Base-by-base conservation (phyloP, 2,797 vertebrate species). In the Argya squamiceps region DNA sequence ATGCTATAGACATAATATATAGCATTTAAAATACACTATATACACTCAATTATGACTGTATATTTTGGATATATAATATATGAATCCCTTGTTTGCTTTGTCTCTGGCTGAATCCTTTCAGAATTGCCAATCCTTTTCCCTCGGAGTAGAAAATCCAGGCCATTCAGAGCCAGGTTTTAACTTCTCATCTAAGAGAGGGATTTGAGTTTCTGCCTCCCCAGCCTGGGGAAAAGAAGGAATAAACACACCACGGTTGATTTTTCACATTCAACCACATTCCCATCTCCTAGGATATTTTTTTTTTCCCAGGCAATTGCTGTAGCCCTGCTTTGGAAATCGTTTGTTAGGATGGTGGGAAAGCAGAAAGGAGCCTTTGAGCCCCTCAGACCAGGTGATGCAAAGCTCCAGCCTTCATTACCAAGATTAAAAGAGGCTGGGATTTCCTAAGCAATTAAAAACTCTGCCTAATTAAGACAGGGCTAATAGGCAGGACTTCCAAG, bases 381-480 rank as follows among this genome's bases (percentile, higher is more conserved):
- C 64, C 49, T 23, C 1, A 0, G 47, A 60, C 46, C 88, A 89
- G 76, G 73, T 88, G 67, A 94, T 84, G 53, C 91, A 89, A 96
- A 94, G 73, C 69, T 76, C 68, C 77, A 83, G 37, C 73, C 60
- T 88, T 91, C 92, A 75, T 70, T 80, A 90, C 50, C 37, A 8
- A 83, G 93, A 97, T 88, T 91, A 91, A 96, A 96, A 96, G 67
- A 58, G 39, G 76, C 39, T 56, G 21, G n/a, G 65, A 60, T 71
- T 95, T 89, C 88, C 68, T 81, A 93, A 83, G 91, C 88, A 96
- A 97, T 97, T 97, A 95, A 89, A 84, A 86, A 8, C 47, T 30
- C 71, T 60, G 63, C 62, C 90, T 92, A 94, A 97, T 94, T 97
- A 97, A 92, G 59, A 34, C 44, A 70, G 32, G 34, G 46, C 47